These are phyloP conservation scores for Patella vulgata DNA, from an alignment of 1,140 invertebrate genomes.

Conservation along the genomic window DNA sequence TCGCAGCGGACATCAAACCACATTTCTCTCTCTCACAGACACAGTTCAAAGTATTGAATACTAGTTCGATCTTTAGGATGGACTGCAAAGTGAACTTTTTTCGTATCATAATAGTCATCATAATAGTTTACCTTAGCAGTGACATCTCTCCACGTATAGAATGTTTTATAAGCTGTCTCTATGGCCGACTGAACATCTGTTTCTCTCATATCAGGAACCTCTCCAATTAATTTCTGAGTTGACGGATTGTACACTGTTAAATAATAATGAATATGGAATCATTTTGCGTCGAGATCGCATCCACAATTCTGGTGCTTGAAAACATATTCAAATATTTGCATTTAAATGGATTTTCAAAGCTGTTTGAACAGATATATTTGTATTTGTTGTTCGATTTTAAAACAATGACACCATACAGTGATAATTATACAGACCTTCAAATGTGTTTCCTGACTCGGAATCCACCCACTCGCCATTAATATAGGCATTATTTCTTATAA, in stretches of 20 bases:
- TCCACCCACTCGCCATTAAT: conserved; percentile 83
- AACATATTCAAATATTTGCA: no score
- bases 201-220: conserved; percentile 86
- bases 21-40: no score
- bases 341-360: no score
- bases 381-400: no score
- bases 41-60: no score
- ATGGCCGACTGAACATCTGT: conserved; percentile 80
- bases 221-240: conserved; percentile 77
- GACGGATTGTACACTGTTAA: conserved; percentile 64
- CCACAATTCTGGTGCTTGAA: no score
- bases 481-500: conserved; percentile 71
- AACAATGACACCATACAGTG: conserved; percentile 62
- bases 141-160: conserved; percentile 80
- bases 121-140: conserved; percentile 84
- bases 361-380: no score
- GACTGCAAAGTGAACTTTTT: no score
- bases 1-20: no score
- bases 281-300: no score
- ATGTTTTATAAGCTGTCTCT: conserved; percentile 79
- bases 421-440: conserved; percentile 77
- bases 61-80: no score
- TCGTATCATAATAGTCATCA: no score
- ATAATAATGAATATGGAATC: neutral
- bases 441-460: conserved; percentile 75